Evolutionary conservation across 1,140 invertebrate genomes (phyloP).

Genomic region (Aradophagus sp.): DNA sequence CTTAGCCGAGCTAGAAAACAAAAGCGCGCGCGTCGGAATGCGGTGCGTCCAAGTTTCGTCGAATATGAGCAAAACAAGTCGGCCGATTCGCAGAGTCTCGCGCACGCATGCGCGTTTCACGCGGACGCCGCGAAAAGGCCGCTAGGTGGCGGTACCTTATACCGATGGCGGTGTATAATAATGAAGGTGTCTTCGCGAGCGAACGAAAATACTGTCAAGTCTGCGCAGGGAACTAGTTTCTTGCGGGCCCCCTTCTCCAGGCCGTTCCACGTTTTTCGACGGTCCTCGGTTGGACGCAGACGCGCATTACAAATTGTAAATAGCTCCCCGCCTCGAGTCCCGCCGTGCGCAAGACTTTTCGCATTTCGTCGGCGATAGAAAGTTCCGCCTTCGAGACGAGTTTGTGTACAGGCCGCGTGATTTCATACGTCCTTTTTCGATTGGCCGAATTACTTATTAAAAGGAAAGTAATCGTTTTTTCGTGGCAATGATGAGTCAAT

Average conservation of each 20-base stretch:
- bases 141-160: constrained; percentile 25
- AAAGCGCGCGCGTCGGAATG: too few species aligned
- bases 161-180: constrained; percentile 61
- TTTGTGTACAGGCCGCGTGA: too few species aligned
- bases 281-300: constrained; percentile 59
- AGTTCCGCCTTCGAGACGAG: constrained; percentile 7
- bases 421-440: background rate
- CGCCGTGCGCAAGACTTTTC: constrained; percentile 5
- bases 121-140: constrained; percentile 3
- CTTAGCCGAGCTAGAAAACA: too few species aligned
- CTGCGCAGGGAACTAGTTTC: constrained; percentile 60
- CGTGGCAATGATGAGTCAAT: too few species aligned
- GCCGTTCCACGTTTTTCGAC: constrained; percentile 50
- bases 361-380: constrained; percentile 21
- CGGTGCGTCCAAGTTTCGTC: too few species aligned
- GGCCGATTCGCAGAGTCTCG: too few species aligned
- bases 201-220: constrained; percentile 71
- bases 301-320: constrained; percentile 70
- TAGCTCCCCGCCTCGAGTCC: constrained; percentile 30
- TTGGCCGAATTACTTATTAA: constrained; percentile 6
- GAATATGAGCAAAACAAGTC: too few species aligned
- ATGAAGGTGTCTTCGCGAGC: constrained; percentile 69
- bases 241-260: constrained; percentile 45
- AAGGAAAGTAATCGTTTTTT: background rate
- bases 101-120: too few species aligned